Conservation (phyloP, 2,888 invertebrate species). For the Salticus scenicus region DNA sequence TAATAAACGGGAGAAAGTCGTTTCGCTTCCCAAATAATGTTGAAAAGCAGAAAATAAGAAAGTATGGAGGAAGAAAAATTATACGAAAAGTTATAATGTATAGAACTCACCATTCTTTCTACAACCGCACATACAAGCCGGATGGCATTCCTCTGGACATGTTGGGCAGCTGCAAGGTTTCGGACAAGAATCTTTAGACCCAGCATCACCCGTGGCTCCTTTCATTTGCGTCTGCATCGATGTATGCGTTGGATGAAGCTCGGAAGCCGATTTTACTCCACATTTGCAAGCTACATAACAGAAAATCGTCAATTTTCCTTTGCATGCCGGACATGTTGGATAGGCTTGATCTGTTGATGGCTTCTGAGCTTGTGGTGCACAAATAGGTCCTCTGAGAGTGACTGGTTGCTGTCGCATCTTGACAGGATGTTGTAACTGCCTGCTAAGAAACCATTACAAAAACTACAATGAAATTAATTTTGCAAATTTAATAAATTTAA, state of each 20-base stretch:
- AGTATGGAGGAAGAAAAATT: too few species aligned
- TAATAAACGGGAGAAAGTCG: too few species aligned
- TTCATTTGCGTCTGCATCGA: not conserved
- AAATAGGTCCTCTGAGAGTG: not conserved
- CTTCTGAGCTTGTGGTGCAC: not conserved
- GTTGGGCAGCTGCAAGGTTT: conserved; percentile 4
- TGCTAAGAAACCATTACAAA: not conserved
- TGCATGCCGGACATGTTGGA: not conserved
- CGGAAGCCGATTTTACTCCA: conserved; percentile 1
- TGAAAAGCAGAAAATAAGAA: too few species aligned
- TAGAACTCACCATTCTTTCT: conserved; percentile 5
- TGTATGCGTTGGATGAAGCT: too few species aligned
- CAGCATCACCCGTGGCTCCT: not conserved
- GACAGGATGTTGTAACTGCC: not conserved
- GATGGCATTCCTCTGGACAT: not conserved
- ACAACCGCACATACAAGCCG: not conserved
- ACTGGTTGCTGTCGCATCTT: not conserved
- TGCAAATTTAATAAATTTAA: too few species aligned
- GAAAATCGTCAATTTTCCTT: not conserved
- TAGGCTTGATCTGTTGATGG: not conserved
- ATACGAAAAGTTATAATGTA: not conserved
- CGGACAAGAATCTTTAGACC: not conserved
- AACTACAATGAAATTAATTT: too few species aligned
- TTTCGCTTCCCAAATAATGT: too few species aligned
- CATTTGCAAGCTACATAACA: conserved; percentile 29